Conservation (phyloP, 1,140 invertebrate species). For the Dryas iulia region DNA sequence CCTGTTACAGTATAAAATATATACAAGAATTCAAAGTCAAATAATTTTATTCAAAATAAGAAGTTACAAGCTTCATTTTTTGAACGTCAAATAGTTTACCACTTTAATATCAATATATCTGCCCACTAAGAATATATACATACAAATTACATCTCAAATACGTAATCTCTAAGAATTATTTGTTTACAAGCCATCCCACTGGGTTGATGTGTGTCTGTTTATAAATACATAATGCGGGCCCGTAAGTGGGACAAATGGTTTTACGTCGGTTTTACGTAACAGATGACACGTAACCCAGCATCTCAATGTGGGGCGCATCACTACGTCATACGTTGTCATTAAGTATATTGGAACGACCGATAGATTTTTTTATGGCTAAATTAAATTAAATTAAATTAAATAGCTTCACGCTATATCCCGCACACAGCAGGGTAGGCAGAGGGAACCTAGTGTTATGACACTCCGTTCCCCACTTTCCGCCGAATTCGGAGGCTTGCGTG, state of each 20-base stretch:
- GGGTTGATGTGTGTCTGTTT: not conserved
- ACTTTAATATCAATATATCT: too few species aligned
- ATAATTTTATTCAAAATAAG: too few species aligned
- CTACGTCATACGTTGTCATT: not conserved
- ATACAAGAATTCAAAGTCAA: too few species aligned
- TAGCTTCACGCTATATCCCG: too few species aligned
- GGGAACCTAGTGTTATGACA: too few species aligned
- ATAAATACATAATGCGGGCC: constrained; percentile 8
- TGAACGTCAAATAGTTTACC: too few species aligned
- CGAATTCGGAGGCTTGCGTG: too few species aligned
- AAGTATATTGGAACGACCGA: not conserved
- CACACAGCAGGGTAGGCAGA: too few species aligned
- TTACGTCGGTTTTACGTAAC: constrained; percentile 7
- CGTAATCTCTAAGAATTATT: not conserved
- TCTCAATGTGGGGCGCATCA: constrained; percentile 7
- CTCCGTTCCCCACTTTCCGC: too few species aligned
- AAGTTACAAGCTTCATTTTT: too few species aligned
- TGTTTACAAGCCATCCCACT: not conserved
- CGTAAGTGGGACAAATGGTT: constrained; percentile 3
- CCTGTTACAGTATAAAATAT: not conserved
- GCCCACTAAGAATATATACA: not conserved
- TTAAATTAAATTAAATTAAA: not conserved
- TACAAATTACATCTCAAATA: not conserved
- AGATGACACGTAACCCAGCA: not conserved
- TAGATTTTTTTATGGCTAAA: not conserved